Base-by-base conservation (phyloP, 2,113 vertebrate species). In the Orycteropus afer region DNA sequence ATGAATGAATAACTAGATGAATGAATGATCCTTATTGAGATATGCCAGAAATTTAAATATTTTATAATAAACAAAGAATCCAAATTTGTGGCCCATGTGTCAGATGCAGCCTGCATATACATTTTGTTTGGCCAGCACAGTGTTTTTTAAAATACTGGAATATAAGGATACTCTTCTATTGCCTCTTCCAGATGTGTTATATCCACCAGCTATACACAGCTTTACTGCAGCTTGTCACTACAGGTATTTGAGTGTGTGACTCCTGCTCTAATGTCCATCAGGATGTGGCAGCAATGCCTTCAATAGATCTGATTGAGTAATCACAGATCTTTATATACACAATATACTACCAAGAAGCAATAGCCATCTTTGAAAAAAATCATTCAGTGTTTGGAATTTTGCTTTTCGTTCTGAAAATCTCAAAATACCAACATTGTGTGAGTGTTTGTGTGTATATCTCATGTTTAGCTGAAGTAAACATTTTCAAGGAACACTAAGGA, bases 341-440 rank as follows among this genome's bases (percentile, higher is more conserved):
- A 34, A 27, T 87, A 78, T 65, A 27, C 67, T 81, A 69, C 45
- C 47, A 78, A 83, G 15, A 74, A 69, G 45, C 12, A 84, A 9
- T 32, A 73, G 49, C 40, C 45, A 59, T 29, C 34, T n/a, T 18
- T 73, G n/a, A 63, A 92, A 85, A 82, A n/a, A 55, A 10, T 34
- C 40, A 42, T 18, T 94, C 40, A 40, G 18, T 63, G 32, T 77
- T 63, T 93, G 29, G 55, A 90, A 86, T 92, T 90, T 93, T 91
- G 40, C 80, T 81, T 89, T 93, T 74, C 14, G n/a, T 86, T 71
- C 25, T 82, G 20, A 86, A 88, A 81, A 67, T 49, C 17, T 86
- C 13, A 65, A 20, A 83, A 15, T 76, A 80, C 71, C 42, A 55
- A 32, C 27, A 47, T 65, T 23, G 5, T 42, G 20, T 67, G 37